Conservation (phyloP, 2,797 vertebrate genomes). For the Cynopterus sphinx region DNA sequence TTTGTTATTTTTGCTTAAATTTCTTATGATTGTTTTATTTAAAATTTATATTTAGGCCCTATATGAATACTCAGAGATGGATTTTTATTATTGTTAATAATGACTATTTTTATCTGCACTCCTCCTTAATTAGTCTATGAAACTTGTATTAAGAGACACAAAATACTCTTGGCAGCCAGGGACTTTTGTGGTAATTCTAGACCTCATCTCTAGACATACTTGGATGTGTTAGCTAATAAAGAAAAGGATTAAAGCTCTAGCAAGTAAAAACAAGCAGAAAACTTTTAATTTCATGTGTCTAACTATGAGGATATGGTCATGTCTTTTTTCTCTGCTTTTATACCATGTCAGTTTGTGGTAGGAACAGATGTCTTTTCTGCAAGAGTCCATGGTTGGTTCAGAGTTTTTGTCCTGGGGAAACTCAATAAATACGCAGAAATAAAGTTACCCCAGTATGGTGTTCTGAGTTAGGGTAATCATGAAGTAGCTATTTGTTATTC, state of each 20-base stretch:
- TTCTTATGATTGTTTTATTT: neutral
- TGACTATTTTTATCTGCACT: conserved; percentile 42
- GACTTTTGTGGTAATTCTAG: conserved; percentile 28
- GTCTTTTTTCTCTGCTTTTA: neutral
- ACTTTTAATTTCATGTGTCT: neutral
- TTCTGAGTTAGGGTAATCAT: neutral
- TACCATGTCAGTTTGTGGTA: neutral
- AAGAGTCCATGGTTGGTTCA: neutral
- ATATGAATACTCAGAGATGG: neutral
- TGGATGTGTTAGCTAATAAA: conserved; percentile 26
- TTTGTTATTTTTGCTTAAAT: conserved; percentile 1
- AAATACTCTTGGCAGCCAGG: conserved; percentile 11
- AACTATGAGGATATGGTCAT: too few relatives aligned
- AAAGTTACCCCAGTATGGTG: neutral
- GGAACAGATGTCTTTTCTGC: neutral
- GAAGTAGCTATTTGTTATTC: neutral
- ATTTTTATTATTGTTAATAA: conserved; percentile 56
- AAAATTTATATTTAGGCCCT: neutral
- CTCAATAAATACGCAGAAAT: neutral
- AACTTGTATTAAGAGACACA: conserved; percentile 42
- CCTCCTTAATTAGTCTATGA: conserved; percentile 45
- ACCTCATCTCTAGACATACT: conserved; percentile 41
- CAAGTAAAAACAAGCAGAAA: neutral
- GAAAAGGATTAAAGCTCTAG: neutral
- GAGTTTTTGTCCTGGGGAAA: neutral